Evolutionary conservation across 1,140 invertebrate genomes (phyloP), one percentile per base, ranked within the genome.

Genomic region (Papilio machaon): DNA sequence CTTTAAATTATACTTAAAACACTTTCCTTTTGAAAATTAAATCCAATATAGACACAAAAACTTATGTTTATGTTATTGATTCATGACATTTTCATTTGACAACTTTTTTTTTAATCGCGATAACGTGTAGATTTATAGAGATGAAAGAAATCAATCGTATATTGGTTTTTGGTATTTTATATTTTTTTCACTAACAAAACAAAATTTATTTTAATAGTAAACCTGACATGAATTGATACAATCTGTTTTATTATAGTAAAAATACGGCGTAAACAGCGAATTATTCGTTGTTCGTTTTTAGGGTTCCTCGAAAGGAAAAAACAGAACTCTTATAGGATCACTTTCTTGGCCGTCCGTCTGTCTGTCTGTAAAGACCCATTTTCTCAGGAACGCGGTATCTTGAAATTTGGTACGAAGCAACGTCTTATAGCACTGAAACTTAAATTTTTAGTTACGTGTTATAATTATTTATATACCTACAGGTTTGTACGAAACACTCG

Each of bases 81-180:
- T 19, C n/a, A 58, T 58, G 54, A 58, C 54, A 58, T 54, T 54
- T 54, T 54, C 17, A 54, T 58, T 58, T 58, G 54, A 58, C 54
- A 17, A 43, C 7, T n/a, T 58, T 58, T 58, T 58, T 58, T 58
- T 58, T 1, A 58, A 10, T 58, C 17, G 0, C 54, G 54, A 58
- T 58, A 58, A 58, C n/a, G 54, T 9, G 19, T 58, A 58, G 6
- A 58, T 5, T 1, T 43, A 43, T 43, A 43, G 4, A 43, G 38
- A 43, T 43, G 38, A 54, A 54, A 7, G n/a, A 54, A 15, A n/a
- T 13, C 15, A 58, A 58, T 1, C 7, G n/a, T 7, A 7, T 58
- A 58, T n/a, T 19, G 2, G 6, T 58, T 5, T 6, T n/a, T 1
- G 1, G 4, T n/a, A 19, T 58, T n/a, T 58, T 58, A 6, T 8